These are phyloP conservation scores for Polyodon spathula DNA, from an alignment of 2,113 vertebrate species.

Conservation along the genomic window DNA sequence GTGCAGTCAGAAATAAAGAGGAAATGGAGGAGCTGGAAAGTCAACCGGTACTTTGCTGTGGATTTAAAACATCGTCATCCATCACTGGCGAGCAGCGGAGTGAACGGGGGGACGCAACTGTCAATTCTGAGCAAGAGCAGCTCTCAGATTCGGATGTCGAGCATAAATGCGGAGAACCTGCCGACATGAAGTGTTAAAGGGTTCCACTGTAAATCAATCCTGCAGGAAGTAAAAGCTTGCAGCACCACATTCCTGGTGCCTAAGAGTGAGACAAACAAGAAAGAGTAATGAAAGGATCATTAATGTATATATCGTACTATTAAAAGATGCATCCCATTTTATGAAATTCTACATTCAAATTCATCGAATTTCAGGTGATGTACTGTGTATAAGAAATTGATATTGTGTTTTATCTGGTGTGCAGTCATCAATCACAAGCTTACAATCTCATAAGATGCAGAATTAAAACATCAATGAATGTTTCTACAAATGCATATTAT, in stretches of 20 bases:
- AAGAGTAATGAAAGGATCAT: constrained; percentile 16
- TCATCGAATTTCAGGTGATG: not conserved
- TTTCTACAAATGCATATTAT: no score
- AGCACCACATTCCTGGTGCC: constrained; percentile 3
- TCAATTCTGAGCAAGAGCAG: constrained; percentile 99
- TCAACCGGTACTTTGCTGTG: constrained; percentile 98
- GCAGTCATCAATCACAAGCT: not conserved
- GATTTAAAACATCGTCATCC: constrained; percentile 98
- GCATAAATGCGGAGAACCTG: constrained; percentile 86
- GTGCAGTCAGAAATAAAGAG: constrained; percentile 99
- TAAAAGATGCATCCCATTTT: constrained; percentile 8
- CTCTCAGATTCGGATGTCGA: constrained; percentile 97
- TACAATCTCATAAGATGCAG: not conserved
- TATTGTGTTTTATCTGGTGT: not conserved
- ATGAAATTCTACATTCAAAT: not conserved
- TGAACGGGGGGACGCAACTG: constrained; percentile 94
- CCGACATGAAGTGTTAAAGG: constrained; percentile 71
- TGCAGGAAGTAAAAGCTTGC: not conserved
- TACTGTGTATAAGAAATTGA: not conserved
- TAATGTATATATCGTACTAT: constrained; percentile 22
- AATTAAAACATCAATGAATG: not conserved
- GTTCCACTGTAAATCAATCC: not conserved
- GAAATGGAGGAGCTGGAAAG: constrained; percentile 99
- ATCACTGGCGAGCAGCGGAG: constrained; percentile 94
- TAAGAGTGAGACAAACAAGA: constrained; percentile 25